Base-by-base conservation (phyloP, 2,113 vertebrate genomes). In the Megalops atlanticus region DNA sequence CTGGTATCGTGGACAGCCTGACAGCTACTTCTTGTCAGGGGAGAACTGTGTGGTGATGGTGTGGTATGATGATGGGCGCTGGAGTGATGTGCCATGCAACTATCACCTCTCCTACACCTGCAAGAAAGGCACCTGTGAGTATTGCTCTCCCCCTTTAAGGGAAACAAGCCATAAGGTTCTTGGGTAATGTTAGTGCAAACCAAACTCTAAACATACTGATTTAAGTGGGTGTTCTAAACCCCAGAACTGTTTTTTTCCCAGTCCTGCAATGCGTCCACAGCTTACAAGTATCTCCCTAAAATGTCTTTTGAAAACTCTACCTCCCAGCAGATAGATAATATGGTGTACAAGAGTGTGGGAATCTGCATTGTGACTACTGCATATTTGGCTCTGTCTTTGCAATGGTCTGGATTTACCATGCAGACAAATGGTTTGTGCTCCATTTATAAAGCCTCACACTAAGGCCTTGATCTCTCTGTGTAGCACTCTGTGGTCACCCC, bases 71-170 rank as follows among this genome's bases (percentile, higher is more conserved):
- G 91, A 90, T 6, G 98, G 98, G 0, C 95, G 89, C 39, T 99
- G 98, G 98, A 99, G 96, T 0, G 98, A 99, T 0, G 96, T 98
- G 0, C 98, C 98, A 5, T 99, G 98, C 85, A 99, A 99, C 92
- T 99, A 99, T 88, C 97, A 98, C 90, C 95, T 99, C 15, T 94
- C 97, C 69, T 99, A 97, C 91, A 97, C 96, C 89, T 99, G 98
- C 94, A 99, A 98, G 87, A 98, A 97, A 92, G 96, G 96, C 16
- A 88, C 94, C 82, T 94, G 98, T 99, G 89, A 97, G 96, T 91
- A 27, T 12, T 31, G 35, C 38, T 33, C 35, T 1, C 15, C 68
- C 18, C 38, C 52, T 72, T 49, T 47, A 4, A 35, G 24, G 21
- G 15, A 49, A 7, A 24, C 18, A n/a, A 7, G 12, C 15, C 21